Conservation (phyloP, 2,113 vertebrate genomes). For the Scomber scombrus region DNA sequence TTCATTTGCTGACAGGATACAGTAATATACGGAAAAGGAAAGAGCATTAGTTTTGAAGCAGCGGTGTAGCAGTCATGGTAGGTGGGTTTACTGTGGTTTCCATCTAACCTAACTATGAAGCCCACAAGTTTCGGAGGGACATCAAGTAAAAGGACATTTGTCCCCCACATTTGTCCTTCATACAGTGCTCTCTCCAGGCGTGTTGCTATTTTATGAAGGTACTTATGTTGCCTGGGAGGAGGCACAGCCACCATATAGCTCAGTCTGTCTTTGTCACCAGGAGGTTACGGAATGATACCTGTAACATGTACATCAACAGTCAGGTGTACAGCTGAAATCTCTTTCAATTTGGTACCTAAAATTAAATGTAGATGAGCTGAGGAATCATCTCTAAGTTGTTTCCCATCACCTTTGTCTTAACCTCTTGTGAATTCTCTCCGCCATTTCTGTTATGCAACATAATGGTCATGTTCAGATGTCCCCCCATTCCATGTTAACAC, state of each 20-base stretch:
- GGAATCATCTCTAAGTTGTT: not conserved
- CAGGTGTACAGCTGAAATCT: not conserved
- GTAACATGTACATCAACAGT: not conserved
- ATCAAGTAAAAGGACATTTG: too few relatives aligned
- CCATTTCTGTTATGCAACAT: constrained; percentile 46
- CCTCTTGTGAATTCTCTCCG: constrained; percentile 6
- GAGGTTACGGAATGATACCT: not conserved
- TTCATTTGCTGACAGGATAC: constrained; percentile 3
- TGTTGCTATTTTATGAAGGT: too few relatives aligned
- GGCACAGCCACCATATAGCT: too few relatives aligned
- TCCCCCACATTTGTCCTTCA: too few relatives aligned
- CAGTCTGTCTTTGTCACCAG: not conserved
- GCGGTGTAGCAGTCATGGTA: too few relatives aligned
- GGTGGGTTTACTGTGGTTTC: too few relatives aligned
- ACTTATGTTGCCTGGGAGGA: too few relatives aligned
- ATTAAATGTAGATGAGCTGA: not conserved
- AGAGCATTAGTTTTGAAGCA: too few relatives aligned
- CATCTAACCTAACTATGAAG: too few relatives aligned
- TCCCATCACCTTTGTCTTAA: constrained; percentile 11
- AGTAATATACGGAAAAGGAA: not conserved
- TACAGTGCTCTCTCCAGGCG: too few relatives aligned
- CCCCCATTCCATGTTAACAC: constrained; percentile 52
- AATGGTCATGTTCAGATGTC: constrained; percentile 50
- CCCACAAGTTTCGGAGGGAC: too few relatives aligned
- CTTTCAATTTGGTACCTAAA: not conserved